Evolutionary conservation across 2,113 vertebrate genomes (phyloP).

Genomic region (Dryoscopus gambensis): DNA sequence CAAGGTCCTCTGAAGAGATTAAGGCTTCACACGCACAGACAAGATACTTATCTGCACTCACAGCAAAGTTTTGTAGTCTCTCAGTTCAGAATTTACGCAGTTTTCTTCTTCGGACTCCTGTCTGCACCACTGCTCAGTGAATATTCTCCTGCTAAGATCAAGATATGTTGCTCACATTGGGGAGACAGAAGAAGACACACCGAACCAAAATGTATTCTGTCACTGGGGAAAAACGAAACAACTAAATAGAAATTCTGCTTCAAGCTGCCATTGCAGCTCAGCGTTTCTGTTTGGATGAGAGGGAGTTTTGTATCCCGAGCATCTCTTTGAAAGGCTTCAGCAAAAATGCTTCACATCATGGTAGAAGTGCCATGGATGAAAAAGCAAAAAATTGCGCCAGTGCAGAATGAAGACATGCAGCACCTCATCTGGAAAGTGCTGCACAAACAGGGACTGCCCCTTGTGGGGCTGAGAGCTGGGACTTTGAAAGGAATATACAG

Average conservation of each 20-base stretch:
- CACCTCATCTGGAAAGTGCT: background rate
- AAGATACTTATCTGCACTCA: background rate
- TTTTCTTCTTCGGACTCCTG: background rate
- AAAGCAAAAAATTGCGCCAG: accelerated
- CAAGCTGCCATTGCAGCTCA: background rate
- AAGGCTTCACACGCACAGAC: background rate
- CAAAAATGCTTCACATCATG: background rate
- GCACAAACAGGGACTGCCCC: background rate
- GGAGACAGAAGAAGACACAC: background rate
- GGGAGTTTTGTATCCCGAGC: background rate
- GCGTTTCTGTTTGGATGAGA: background rate
- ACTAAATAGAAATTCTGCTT: background rate
- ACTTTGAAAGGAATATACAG: background rate
- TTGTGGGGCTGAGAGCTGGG: background rate
- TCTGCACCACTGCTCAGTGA: background rate
- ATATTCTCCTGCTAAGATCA: background rate
- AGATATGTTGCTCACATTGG: background rate
- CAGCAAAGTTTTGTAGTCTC: background rate
- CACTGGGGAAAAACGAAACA: background rate
- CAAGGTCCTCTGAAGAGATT: background rate
- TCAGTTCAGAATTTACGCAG: background rate
- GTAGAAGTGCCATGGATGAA: background rate
- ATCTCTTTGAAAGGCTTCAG: background rate
- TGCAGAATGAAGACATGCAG: background rate
- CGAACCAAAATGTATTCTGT: background rate